Percentiles rank a stretch among this genome's conserved stretches.
These are phyloP conservation scores for Leucophenga varia DNA, from an alignment of 1,140 invertebrate genomes.

Conservation along the genomic window DNA sequence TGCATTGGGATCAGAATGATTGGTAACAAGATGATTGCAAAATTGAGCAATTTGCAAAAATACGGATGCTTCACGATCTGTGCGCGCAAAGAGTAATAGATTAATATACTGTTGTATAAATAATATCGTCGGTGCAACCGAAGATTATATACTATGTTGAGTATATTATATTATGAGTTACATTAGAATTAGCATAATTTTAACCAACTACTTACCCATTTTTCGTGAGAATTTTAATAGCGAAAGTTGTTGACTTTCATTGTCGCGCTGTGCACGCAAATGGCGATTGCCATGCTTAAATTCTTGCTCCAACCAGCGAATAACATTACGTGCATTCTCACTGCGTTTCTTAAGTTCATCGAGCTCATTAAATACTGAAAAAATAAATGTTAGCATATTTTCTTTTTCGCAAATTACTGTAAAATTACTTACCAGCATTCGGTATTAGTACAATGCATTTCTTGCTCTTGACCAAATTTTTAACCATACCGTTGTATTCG, in stretches of 20 bases:
- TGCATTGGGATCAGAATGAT: constrained; percentile 50
- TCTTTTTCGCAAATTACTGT: neutral
- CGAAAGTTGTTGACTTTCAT: constrained; percentile 72
- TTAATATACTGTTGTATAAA: neutral
- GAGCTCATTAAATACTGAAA: constrained; percentile 77
- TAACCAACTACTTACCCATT: constrained; percentile 38
- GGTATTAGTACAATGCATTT: constrained; percentile 82
- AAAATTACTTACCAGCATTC: constrained; percentile 65
- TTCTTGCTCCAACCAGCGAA: constrained; percentile 87
- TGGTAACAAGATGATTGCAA: constrained; percentile 52
- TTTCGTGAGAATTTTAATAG: constrained; percentile 73
- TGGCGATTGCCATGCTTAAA: constrained; percentile 82
- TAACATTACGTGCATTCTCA: constrained; percentile 79
- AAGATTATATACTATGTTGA: neutral
- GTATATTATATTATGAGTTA: neutral
- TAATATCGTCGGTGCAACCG: neutral
- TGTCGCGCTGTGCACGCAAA: constrained; percentile 75
- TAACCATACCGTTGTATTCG: constrained; percentile 71
- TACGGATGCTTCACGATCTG: constrained; percentile 51
- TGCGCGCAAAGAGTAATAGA: neutral
- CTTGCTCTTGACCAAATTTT: constrained; percentile 73
- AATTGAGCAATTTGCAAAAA: constrained; percentile 54
- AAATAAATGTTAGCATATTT: neutral
- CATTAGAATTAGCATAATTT: neutral
- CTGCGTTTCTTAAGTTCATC: constrained; percentile 81